phyloP scores from a whole-genome alignment of 2,797 vertebrate species.

The Rhinophrynus dorsalis region DNA sequence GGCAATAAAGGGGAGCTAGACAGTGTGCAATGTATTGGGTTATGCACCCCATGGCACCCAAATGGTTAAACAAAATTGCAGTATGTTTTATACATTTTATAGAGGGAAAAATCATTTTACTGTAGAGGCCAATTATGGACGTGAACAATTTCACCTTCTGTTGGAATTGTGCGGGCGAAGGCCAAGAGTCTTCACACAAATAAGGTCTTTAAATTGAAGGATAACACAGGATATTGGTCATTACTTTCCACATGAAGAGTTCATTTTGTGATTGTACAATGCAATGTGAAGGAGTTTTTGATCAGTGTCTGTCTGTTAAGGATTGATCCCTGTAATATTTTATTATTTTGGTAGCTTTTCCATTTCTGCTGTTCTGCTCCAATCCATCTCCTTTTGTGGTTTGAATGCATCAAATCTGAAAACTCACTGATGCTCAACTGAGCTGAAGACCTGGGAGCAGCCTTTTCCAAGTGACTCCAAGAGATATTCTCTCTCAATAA shows the following conservation, averaged over 20 bases:
- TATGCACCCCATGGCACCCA: too few relatives aligned
- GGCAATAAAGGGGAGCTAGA: too few relatives aligned
- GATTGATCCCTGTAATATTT: constrained; percentile 53
- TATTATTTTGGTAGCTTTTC: constrained; percentile 62
- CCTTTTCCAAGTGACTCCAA: constrained; percentile 28
- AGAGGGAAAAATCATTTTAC: constrained; percentile 32
- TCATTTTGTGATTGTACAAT: constrained; percentile 59
- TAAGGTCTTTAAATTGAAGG: constrained; percentile 56
- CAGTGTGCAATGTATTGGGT: too few relatives aligned
- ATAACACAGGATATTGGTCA: constrained; percentile 59
- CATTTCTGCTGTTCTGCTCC: constrained; percentile 46
- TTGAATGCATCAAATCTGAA: constrained; percentile 60
- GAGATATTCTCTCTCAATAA: constrained; percentile 21
- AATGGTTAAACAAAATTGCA: too few relatives aligned
- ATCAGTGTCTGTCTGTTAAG: constrained; percentile 41
- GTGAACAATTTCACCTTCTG: constrained; percentile 20
- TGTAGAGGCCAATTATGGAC: not conserved
- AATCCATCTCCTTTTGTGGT: constrained; percentile 59
- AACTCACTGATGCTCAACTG: constrained; percentile 52
- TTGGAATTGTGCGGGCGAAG: constrained; percentile 37
- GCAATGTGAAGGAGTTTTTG: constrained; percentile 53
- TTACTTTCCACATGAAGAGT: constrained; percentile 64
- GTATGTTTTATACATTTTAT: too few relatives aligned
- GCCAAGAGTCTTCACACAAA: constrained; percentile 55
- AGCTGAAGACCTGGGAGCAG: constrained; percentile 28